Evolutionary conservation across 2,888 invertebrate species (phyloP), one percentile per base, ranked within the genome.

Genomic region (Lacanobia oleracea): DNA sequence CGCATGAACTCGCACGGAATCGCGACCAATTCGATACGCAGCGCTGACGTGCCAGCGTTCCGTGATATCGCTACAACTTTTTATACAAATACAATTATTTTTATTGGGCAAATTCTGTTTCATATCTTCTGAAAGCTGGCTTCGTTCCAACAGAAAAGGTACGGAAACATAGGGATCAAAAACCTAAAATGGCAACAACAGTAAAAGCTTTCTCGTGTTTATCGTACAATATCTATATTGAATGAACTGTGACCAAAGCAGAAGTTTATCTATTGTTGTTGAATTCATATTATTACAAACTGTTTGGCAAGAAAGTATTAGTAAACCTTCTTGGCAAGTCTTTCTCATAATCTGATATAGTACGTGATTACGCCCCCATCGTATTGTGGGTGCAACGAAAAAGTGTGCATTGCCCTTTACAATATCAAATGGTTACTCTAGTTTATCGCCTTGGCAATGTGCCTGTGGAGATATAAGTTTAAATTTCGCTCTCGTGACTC

Each of bases 381-480:
- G 16, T 64, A 68, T 69, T 69, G 59, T 57, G 43, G 70, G 33
- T 82, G 56, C 61, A 75, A 21, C 23, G 23, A 69, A 70, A 56
- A 23, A 77, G 69, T 83, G 60, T 81, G 72, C 62, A 69, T 21
- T 60, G 27, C 51, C 72, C 70, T 75, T 78, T 66, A 75, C 70
- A 68, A 66, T 60, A 71, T 72, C n/a, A 67, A 69, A 77, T 71
- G 62, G 59, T 73, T 66, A 74, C 71, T 72, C 68, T 71, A 60
- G 68, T 80, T 85, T 81, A 79, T 76, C 23, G 74, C 21, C 45
- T 82, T 86, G 85, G 85, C 87, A 79, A 75, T 64, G 67, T 77
- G 81, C 85, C 81, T 61, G 62, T 43, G 61, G n/a, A 62, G 76
- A 82, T 79, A 72, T 82, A 56, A 66, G 59, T 72, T 51, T 51